Conservation (phyloP, 2,113 vertebrate genomes). For the Osmerus mordax region DNA sequence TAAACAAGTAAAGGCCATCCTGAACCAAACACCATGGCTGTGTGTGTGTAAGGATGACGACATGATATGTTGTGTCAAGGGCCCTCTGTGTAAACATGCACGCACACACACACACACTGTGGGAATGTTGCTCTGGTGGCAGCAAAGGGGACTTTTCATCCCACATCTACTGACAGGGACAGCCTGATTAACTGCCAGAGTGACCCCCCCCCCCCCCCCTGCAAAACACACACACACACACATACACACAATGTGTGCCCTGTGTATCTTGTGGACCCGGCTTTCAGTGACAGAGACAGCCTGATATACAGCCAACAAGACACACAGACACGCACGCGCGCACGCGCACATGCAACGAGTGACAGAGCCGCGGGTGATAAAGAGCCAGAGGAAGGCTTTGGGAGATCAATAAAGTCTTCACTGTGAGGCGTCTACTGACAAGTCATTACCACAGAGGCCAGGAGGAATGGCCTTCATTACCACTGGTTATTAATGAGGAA, state of each 20-base stretch:
- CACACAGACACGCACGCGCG: too few species aligned
- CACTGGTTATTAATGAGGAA: conserved; percentile 58
- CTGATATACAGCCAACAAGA: conserved; percentile 25
- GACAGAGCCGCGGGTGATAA: not conserved
- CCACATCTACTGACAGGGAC: not conserved
- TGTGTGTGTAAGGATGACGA: too few species aligned
- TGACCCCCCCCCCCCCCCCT: not conserved
- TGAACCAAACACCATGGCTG: too few species aligned
- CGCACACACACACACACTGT: conserved; percentile 6
- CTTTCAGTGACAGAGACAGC: conserved; percentile 10
- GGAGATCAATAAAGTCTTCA: conserved; percentile 52
- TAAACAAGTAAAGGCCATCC: too few species aligned
- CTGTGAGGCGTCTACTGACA: conserved; percentile 48
- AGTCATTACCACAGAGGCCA: conserved; percentile 56
- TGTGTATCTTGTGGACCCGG: not conserved
- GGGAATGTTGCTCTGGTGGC: not conserved
- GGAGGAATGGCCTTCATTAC: conserved; percentile 65
- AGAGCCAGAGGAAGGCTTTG: conserved; percentile 18
- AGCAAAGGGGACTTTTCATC: not conserved
- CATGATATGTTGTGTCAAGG: too few species aligned
- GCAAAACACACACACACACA: not conserved
- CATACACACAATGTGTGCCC: not conserved
- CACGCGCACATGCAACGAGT: conserved; percentile 1
- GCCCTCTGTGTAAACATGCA: not conserved
- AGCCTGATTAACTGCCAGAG: too few species aligned